phyloP scores from a whole-genome alignment of 53 echinoderm and acorn worm genomes.

The Luidia sarsii region DNA sequence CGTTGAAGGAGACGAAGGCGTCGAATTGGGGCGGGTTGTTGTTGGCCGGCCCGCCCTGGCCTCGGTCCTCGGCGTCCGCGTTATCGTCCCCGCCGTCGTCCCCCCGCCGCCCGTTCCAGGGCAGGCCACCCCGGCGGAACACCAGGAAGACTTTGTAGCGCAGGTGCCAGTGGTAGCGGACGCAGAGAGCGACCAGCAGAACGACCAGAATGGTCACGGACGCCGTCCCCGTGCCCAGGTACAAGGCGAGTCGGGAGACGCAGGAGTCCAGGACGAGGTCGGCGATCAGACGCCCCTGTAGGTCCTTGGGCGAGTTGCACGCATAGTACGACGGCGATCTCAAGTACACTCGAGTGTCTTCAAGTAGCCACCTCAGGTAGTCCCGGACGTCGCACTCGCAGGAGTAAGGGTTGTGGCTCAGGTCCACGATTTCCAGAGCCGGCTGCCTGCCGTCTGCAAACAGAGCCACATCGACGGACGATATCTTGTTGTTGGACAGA shows the following conservation, averaged over 20 bases:
- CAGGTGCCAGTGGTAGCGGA: constrained; percentile 48
- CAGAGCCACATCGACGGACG: constrained; percentile 26
- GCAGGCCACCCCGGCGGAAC: background rate
- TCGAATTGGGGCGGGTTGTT: constrained; percentile 14
- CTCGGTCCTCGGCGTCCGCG: background rate
- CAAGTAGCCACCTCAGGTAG: constrained; percentile 8
- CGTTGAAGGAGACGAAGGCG: constrained; percentile 34
- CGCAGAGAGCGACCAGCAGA: background rate
- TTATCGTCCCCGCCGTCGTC: background rate
- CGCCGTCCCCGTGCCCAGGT: constrained; percentile 13
- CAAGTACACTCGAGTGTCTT: constrained; percentile 22
- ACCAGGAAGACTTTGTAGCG: constrained; percentile 38
- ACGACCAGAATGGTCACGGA: background rate
- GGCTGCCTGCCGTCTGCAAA: constrained; percentile 15
- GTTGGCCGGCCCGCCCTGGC: background rate
- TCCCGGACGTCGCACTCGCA: constrained; percentile 32
- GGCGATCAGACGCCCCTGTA: constrained; percentile 2
- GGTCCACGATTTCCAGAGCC: constrained; percentile 19
- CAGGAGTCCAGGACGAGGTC: background rate
- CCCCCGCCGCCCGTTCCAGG: background rate
- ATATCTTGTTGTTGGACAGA: constrained; percentile 43
- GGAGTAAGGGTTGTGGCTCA: constrained; percentile 37
- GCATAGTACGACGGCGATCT: constrained; percentile 4
- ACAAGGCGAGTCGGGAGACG: constrained; percentile 17
- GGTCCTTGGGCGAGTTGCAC: constrained; percentile 17